Evolutionary conservation across 2,797 vertebrate genomes (phyloP), one percentile per base, ranked within the genome.

Genomic region (Acrocephalus scirpaceus): DNA sequence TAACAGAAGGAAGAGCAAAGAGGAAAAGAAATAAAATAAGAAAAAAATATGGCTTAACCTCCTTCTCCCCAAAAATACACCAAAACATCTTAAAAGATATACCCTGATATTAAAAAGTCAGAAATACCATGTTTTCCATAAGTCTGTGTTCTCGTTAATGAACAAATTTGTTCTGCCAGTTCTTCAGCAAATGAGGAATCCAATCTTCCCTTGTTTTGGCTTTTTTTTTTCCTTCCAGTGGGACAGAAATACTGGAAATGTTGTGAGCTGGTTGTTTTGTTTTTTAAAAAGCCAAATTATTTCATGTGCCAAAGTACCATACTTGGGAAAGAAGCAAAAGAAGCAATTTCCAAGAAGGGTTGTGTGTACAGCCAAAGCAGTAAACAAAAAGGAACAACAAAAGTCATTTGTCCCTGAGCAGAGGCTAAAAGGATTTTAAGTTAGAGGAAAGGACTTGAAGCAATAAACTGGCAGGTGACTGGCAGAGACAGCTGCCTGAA

Each of bases 401-500:
- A 95, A 95, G 78, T 89, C 17, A 85, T 71, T 92, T 90, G 74
- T 86, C 83, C 45, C 30, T 44, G 56, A 71, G 51, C 56, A 75
- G 22, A 47, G 67, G 21, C 50, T 86, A 92, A 79, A 40, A 90
- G 69, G 73, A 74, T 65, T 73, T 92, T 32, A 76, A 81, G 74
- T 82, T 65, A 47, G 90, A 86, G 83, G 51, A 79, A 92, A 94
- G 8, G 60, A 90, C 69, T 90, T 66, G 83, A 93, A 73, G 94
- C 64, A 81, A 71, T 67, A 88, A 94, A 92, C 70, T 88, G 80
- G 88, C 93, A 97, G 95, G 94, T 95, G 96, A 97, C 45, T 93
- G 95, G 93, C 95, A 96, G 92, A 94, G 91, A 93, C 92, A 97
- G 91, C 95, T 97, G 96, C 77, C 71, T 58, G 95, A 96, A 79